Base-by-base conservation (phyloP, 2,797 vertebrate species). In the Sebastes diaconus region DNA sequence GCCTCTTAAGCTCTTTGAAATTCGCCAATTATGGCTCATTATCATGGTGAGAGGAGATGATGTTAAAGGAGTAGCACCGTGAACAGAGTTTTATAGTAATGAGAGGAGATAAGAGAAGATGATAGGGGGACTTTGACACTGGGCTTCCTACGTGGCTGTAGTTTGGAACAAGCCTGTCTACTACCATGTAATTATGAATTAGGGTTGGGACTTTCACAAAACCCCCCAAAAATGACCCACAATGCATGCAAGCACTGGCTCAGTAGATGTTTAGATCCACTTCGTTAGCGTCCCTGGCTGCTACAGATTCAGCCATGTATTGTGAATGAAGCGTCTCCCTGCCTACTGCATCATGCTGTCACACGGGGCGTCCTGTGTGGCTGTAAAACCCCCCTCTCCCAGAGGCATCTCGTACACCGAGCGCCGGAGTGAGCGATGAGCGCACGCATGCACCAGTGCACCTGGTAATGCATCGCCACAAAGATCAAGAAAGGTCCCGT, bases 381-480 rank as follows among this genome's bases (percentile, higher is more conserved):
- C 75, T 82, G 68, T 75, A 80, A 42, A 42, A 64, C 14, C 24
- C 70, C 52, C 79, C 63, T n/a, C 64, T 69, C 76, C 83, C 81
- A 79, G 72, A 84, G 87, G 90, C 74, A 63, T 81, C 76, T 83
- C 81, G 74, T 77, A 85, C 90, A 88, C 57, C 84, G 77, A 24
- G 85, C 29, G 29, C 84, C 29, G 69, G 73, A 88, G 84, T 94
- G 94, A 95, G 89, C 87, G 90, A 95, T 94, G 91, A 91, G 88
- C 75, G 77, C 75, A 64, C 79, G 32, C 89, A 94, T 93, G 94
- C 93, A 91, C 91, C 89, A 91, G 80, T 93, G 93, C 92, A 80
- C 88, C 90, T 91, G 91, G 87, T 93, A 94, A 94, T 94, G 91
- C 93, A 85, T 93, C 82, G 90, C 87, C 92, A 84, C 90, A 91